A percentile compares a stretch with the other conserved stretches of the same genome.
phyloP scores from a whole-genome alignment of 1,140 invertebrate genomes.

The Thrips palmi region DNA sequence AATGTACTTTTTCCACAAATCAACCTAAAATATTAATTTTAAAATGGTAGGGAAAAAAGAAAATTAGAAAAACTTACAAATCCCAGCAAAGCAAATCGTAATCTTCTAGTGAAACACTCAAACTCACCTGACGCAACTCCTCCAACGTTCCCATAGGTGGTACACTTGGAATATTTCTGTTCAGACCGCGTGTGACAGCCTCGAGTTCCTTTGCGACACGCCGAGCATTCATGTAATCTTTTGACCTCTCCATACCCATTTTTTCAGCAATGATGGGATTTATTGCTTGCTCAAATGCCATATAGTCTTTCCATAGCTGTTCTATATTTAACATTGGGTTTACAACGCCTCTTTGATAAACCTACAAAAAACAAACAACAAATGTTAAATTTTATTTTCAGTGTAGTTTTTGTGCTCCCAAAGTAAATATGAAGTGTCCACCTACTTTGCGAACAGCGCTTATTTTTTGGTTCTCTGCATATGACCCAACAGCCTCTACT shows the following conservation, averaged over 20 bases:
- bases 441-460: constrained; percentile 85
- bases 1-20: constrained; percentile 99
- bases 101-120: not conserved
- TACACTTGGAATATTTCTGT: constrained; percentile 82
- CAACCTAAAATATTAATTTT: no score
- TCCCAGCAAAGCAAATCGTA: not conserved
- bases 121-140: constrained; percentile 73
- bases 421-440: not conserved
- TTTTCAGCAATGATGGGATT: constrained; percentile 94
- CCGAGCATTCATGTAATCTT: constrained; percentile 95
- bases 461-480: constrained; percentile 98
- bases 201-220: constrained; percentile 95
- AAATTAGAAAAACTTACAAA: not conserved
- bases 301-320: constrained; percentile 89
- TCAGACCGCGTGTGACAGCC: constrained; percentile 82
- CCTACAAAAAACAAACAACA: constrained; percentile 26
- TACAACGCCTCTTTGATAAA: constrained; percentile 85
- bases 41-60: constrained; percentile 8
- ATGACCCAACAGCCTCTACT: constrained; percentile 93
- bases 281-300: constrained; percentile 82
- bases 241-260: constrained; percentile 73
- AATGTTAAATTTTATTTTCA: not conserved
- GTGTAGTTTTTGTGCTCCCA: not conserved
- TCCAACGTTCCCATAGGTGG: constrained; percentile 81
- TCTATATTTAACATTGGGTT: constrained; percentile 98